Conservation (phyloP, 2,113 vertebrate species). For the Melozone crissalis region DNA sequence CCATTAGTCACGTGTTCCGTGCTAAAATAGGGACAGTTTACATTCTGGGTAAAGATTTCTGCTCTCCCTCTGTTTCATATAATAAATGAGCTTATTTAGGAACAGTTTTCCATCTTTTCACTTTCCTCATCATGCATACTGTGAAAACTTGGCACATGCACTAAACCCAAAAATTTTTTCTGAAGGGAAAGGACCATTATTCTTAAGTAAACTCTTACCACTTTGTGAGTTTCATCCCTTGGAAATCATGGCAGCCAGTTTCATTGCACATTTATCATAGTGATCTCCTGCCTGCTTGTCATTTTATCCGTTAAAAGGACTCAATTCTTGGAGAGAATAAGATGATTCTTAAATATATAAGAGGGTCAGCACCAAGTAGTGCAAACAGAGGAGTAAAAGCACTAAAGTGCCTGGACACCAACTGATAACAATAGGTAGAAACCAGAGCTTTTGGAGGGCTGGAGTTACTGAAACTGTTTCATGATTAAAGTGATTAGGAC, state of each 20-base stretch:
- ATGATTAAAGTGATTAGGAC: not conserved
- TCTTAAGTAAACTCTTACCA: not conserved
- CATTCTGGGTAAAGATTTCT: not conserved
- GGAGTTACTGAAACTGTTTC: not conserved
- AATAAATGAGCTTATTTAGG: not conserved
- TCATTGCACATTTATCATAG: not conserved
- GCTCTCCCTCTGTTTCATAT: not conserved
- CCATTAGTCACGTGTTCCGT: rapidly evolving
- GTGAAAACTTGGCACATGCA: not conserved
- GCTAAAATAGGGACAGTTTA: not conserved
- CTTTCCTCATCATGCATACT: not conserved
- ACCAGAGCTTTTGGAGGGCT: not conserved
- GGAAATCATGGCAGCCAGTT: not conserved
- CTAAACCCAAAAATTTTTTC: not conserved
- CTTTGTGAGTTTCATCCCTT: not conserved
- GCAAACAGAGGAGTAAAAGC: not conserved
- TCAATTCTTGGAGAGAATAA: not conserved
- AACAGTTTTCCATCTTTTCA: not conserved
- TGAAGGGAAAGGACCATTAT: not conserved
- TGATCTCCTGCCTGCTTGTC: not conserved
- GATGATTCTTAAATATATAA: not conserved
- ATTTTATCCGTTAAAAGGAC: not conserved
- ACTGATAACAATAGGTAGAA: not conserved
- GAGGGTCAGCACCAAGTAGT: not conserved
- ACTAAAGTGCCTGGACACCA: not conserved